Conservation (phyloP, 1,140 invertebrate species). For the Neuroterus valhalla region DNA sequence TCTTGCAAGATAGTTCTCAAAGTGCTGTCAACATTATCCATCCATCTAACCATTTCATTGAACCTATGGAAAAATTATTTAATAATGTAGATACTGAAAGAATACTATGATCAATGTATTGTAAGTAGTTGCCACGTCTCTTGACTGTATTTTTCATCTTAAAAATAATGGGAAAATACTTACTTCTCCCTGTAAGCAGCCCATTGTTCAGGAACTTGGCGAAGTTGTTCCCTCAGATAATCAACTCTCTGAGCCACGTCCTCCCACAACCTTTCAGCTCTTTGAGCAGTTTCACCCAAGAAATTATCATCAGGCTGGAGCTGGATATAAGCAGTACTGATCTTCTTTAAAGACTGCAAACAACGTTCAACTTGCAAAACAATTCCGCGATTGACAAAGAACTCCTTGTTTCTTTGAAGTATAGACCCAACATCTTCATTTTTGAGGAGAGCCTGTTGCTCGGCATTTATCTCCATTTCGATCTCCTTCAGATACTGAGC, state of each 20-base stretch:
- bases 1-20: conserved; percentile 89
- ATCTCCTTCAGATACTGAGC: conserved; percentile 90
- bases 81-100: background rate
- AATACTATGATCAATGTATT: background rate
- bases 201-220: conserved; percentile 94
- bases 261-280: conserved; percentile 85
- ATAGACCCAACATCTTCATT: conserved; percentile 89
- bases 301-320: conserved; percentile 80
- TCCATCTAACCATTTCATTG: conserved; percentile 90
- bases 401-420: conserved; percentile 85
- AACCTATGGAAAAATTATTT: conserved; percentile 76
- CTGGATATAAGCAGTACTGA: conserved; percentile 80
- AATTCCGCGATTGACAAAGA: conserved; percentile 82
- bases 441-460: conserved; percentile 89
- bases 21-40: conserved; percentile 90
- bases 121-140: background rate
- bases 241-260: conserved; percentile 82
- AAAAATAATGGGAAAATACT: conserved; percentile 47
- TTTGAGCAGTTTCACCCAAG: conserved; percentile 80
- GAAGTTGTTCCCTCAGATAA: conserved; percentile 83
- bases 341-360: conserved; percentile 84
- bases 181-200: conserved; percentile 87
- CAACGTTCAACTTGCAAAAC: conserved; percentile 84
- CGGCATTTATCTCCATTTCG: conserved; percentile 89
- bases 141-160: background rate